phyloP scores from a whole-genome alignment of 2,797 vertebrate genomes.

The Prionace glauca region DNA sequence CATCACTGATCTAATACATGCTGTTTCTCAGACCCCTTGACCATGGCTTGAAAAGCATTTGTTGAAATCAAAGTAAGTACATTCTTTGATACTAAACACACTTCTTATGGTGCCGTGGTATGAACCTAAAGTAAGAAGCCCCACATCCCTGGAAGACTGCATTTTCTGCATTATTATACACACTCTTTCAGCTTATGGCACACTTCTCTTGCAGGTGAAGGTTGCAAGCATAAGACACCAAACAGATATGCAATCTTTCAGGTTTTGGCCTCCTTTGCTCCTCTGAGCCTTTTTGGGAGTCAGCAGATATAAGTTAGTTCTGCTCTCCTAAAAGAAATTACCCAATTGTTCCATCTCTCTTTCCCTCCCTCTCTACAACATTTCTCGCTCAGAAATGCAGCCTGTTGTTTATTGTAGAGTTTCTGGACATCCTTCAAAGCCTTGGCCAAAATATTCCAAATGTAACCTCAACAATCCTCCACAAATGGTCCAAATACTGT shows the following conservation, averaged over 20 bases:
- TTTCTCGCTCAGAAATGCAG: not conserved
- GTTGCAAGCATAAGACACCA: not conserved
- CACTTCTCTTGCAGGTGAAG: not conserved
- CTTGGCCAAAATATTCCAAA: not conserved
- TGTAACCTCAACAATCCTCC: not conserved
- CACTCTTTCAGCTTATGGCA: not conserved
- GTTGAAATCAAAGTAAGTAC: too few relatives aligned
- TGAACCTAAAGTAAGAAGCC: too few relatives aligned
- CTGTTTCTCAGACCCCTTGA: too few relatives aligned
- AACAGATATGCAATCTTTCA: not conserved
- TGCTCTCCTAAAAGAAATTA: not conserved
- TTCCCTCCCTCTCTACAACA: not conserved
- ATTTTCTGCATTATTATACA: not conserved
- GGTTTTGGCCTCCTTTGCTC: too few relatives aligned
- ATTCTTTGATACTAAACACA: too few relatives aligned
- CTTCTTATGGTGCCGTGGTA: too few relatives aligned
- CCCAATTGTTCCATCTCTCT: not conserved
- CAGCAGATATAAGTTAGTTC: not conserved
- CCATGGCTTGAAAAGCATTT: too few relatives aligned
- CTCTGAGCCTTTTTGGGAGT: not conserved
- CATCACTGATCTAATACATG: too few relatives aligned
- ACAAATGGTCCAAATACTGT: not conserved
- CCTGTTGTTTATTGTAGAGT: not conserved
- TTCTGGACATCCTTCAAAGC: not conserved
- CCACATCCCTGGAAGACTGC: too few relatives aligned